Percentiles rank a stretch among this genome's conserved stretches.
Conservation (phyloP, 2,797 vertebrate species). For the Acomys russatus region DNA sequence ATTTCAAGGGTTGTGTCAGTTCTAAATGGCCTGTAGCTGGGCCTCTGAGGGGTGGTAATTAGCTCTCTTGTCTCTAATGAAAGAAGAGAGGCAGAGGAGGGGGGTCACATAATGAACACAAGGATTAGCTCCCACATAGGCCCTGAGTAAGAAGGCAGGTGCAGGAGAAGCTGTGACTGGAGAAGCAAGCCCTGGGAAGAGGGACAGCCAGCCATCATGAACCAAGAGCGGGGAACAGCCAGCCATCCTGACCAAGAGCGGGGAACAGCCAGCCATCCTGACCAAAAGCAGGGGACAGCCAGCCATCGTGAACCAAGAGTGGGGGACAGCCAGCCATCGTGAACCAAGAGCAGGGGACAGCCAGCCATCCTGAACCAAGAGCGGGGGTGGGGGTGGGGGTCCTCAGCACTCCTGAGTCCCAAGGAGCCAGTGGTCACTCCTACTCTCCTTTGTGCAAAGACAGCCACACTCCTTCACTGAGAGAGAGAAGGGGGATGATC, state of each 20-base stretch:
- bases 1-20: constrained; percentile 74
- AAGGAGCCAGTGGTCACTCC: not conserved
- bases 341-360: constrained; percentile 7
- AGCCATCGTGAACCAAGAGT: no score
- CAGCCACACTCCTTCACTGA: not conserved
- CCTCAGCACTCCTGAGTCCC: not conserved
- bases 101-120: constrained; percentile 63
- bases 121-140: constrained; percentile 68
- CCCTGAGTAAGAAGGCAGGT: constrained; percentile 70
- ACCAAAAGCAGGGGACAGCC: not conserved
- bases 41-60: constrained; percentile 76
- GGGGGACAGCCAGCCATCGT: not conserved
- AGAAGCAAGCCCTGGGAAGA: not conserved
- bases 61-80: constrained; percentile 77
- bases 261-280: not conserved
- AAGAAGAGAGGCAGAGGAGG: constrained; percentile 70
- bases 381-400: not conserved
- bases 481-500: not conserved
- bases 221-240: constrained; percentile 15
- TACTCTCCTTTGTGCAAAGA: not conserved
- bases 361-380: no score
- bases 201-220: not conserved
- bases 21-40: constrained; percentile 75
- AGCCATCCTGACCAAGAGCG: no score
- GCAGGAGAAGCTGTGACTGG: not conserved